Conservation (phyloP, 2,888 invertebrate genomes). For the Alcis repandata region DNA sequence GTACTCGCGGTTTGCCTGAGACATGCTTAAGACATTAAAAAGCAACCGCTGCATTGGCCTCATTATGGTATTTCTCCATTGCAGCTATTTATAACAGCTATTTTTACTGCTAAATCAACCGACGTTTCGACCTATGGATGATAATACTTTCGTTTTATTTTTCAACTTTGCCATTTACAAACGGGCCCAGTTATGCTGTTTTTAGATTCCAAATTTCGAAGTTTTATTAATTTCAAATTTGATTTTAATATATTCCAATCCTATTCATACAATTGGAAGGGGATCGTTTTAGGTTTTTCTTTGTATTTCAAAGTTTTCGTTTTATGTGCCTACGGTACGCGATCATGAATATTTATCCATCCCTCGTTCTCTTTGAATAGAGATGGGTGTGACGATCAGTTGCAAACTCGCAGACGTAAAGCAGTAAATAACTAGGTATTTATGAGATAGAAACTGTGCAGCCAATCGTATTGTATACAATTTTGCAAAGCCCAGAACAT, state of each 20-base stretch:
- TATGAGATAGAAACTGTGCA: not conserved
- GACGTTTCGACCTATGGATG: not conserved
- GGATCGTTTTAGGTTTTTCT: not conserved
- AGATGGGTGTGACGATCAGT: not conserved
- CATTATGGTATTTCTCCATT: constrained; percentile 76
- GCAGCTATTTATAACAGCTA: constrained; percentile 40
- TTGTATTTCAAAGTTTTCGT: not conserved
- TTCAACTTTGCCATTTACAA: not conserved
- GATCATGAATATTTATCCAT: no score
- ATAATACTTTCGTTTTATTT: not conserved
- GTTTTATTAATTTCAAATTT: no score
- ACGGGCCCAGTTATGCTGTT: not conserved
- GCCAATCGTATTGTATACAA: not conserved
- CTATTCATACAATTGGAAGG: not conserved
- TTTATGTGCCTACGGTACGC: not conserved
- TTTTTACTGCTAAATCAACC: constrained; percentile 16
- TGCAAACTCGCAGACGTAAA: not conserved
- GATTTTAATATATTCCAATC: not conserved
- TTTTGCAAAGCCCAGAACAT: not conserved
- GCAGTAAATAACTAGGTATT: not conserved
- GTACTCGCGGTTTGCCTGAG: constrained; percentile 68
- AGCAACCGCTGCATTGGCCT: constrained; percentile 84
- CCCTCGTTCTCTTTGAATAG: no score
- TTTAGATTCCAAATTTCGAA: no score
- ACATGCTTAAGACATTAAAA: constrained; percentile 82